Percentiles rank a stretch among this genome's conserved stretches.
Conservation (phyloP, 2,888 invertebrate genomes). For the Malachius bipustulatus region DNA sequence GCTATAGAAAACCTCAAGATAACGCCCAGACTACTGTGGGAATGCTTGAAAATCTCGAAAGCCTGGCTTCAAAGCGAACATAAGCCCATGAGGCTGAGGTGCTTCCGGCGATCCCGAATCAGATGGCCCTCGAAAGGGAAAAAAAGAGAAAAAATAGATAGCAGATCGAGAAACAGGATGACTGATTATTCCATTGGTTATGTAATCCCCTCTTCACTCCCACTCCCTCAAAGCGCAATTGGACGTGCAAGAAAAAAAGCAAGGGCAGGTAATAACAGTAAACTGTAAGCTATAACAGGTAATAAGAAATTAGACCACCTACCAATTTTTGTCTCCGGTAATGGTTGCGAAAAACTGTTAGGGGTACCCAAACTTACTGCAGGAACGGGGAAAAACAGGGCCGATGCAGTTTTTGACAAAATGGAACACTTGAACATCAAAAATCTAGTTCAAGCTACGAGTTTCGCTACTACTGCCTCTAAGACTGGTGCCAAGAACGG, state of each 20-base stretch:
- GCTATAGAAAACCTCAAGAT: background rate
- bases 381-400: background rate
- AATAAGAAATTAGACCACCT: conserved; percentile 2
- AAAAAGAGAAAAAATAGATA: too few species aligned
- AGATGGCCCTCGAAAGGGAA: too few species aligned
- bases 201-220: background rate
- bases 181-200: background rate
- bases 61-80: background rate
- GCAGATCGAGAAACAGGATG: background rate
- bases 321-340: conserved; percentile 1
- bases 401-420: background rate
- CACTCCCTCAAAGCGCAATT: conserved; percentile 2
- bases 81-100: background rate
- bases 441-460: background rate
- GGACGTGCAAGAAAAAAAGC: conserved; percentile 1
- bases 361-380: conserved; percentile 2
- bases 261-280: background rate
- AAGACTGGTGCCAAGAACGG: background rate
- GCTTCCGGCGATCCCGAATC: background rate
- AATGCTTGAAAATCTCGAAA: background rate
- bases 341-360: conserved; percentile 2
- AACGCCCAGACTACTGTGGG: background rate
- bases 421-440: background rate
- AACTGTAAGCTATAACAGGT: background rate
- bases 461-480: background rate